These are phyloP conservation scores for Lithophane leautieri DNA, from an alignment of 2,888 invertebrate species.

Conservation along the genomic window DNA sequence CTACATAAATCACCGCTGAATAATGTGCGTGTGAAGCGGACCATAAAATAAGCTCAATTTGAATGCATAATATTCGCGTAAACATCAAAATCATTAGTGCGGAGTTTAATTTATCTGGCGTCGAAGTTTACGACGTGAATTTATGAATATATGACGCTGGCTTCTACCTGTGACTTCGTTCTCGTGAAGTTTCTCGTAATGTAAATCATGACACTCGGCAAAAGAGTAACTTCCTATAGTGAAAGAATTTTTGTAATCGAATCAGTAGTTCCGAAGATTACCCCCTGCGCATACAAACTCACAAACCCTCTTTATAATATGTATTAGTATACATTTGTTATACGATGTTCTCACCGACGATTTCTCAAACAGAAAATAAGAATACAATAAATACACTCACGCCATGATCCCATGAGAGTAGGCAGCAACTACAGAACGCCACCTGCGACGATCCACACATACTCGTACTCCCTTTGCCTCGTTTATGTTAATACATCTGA, in stretches of 20 bases:
- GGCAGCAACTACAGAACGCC: too few species aligned
- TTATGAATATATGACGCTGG: constrained; percentile 16
- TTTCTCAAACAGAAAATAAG: neutral
- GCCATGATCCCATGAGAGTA: too few species aligned
- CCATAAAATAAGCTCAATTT: constrained; percentile 49
- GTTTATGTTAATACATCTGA: too few species aligned
- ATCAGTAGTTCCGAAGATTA: neutral
- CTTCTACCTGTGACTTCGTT: neutral
- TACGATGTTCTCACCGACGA: neutral
- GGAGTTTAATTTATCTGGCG: constrained; percentile 37
- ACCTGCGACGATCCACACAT: too few species aligned
- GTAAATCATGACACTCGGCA: too few species aligned
- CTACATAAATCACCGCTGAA: constrained; percentile 24
- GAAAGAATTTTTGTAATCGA: too few species aligned
- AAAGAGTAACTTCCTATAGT: too few species aligned
- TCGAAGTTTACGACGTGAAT: constrained; percentile 30
- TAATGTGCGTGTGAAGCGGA: constrained; percentile 41
- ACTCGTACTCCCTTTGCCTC: too few species aligned
- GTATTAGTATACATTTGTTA: neutral
- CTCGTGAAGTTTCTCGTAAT: neutral
- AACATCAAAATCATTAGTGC: constrained; percentile 50
- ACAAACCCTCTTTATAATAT: too few species aligned
- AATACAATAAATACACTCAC: too few species aligned
- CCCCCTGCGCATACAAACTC: too few species aligned
- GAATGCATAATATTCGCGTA: constrained; percentile 53